Evolutionary conservation across 2,888 invertebrate species (phyloP).

Genomic region (Standfussiana lucernea): DNA sequence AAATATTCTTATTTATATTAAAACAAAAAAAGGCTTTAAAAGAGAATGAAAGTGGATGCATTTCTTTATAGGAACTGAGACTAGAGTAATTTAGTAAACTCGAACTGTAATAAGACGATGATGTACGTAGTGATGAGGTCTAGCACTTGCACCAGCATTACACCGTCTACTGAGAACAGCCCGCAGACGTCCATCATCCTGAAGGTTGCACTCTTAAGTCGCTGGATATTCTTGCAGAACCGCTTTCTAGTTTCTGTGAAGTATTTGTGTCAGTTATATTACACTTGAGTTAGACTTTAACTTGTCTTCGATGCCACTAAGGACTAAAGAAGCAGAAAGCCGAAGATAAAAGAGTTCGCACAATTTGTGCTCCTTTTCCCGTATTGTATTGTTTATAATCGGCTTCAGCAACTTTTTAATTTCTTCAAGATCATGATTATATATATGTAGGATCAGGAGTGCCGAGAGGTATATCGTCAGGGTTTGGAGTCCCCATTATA

Average conservation of each 20-base stretch:
- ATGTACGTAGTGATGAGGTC: conserved; percentile 30
- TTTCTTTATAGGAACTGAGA: not conserved
- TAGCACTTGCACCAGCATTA: conserved; percentile 7
- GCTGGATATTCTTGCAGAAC: conserved; percentile 37
- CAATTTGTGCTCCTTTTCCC: not conserved
- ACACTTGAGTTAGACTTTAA: not conserved
- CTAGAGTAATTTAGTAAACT: conserved; percentile 11
- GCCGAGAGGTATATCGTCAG: too few relatives aligned
- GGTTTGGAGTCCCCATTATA: too few relatives aligned
- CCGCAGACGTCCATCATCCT: conserved; percentile 19
- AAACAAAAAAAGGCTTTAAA: too few relatives aligned
- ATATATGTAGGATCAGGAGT: too few relatives aligned
- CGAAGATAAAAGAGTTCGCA: not conserved
- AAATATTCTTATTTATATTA: too few relatives aligned
- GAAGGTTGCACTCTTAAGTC: not conserved
- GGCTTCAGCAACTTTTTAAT: too few relatives aligned
- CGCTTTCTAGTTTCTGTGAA: conserved; percentile 21
- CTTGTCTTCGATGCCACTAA: not conserved
- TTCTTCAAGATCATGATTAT: too few relatives aligned
- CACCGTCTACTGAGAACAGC: conserved; percentile 31
- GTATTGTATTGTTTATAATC: not conserved
- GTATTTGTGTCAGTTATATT: not conserved
- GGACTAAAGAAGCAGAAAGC: not conserved
- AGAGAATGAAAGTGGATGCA: too few relatives aligned
- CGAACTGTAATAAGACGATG: conserved; percentile 34